Conservation (phyloP, 2,113 vertebrate genomes). For the Hippocampus zosterae region DNA sequence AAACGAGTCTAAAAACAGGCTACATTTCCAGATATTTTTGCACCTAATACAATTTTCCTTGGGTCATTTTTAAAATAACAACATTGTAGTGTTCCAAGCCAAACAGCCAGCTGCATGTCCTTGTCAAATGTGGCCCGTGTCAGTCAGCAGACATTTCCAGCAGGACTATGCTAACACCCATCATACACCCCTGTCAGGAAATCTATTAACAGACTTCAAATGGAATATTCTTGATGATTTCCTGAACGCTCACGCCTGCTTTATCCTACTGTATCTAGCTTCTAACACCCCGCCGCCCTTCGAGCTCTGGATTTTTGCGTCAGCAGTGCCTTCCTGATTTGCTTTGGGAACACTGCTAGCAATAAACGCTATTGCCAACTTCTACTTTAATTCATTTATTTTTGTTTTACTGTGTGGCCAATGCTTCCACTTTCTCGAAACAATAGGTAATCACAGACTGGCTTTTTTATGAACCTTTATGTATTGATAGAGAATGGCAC, state of each 20-base stretch:
- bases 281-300: conserved; percentile 6
- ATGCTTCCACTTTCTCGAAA: neutral
- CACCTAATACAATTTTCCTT: neutral
- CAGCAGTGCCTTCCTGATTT: conserved; percentile 15
- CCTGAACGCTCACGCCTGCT: conserved; percentile 42
- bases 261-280: neutral
- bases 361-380: neutral
- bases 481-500: too few relatives aligned
- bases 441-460: neutral
- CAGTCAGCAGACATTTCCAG: conserved; percentile 71
- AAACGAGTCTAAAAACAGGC: neutral
- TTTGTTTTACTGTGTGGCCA: neutral
- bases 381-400: neutral
- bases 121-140: conserved; percentile 56
- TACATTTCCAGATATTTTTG: conserved; percentile 3
- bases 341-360: conserved; percentile 4
- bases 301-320: conserved; percentile 21
- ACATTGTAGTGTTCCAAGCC: conserved; percentile 35
- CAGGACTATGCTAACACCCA: conserved; percentile 53
- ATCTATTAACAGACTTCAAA: conserved; percentile 48
- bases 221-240: conserved; percentile 69
- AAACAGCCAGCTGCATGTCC: conserved; percentile 52
- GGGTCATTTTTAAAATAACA: conserved; percentile 6
- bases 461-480: too few relatives aligned
- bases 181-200: conserved; percentile 60